phyloP scores from a whole-genome alignment of 2,888 invertebrate genomes.

The Sinodicranocentrus sp. region DNA sequence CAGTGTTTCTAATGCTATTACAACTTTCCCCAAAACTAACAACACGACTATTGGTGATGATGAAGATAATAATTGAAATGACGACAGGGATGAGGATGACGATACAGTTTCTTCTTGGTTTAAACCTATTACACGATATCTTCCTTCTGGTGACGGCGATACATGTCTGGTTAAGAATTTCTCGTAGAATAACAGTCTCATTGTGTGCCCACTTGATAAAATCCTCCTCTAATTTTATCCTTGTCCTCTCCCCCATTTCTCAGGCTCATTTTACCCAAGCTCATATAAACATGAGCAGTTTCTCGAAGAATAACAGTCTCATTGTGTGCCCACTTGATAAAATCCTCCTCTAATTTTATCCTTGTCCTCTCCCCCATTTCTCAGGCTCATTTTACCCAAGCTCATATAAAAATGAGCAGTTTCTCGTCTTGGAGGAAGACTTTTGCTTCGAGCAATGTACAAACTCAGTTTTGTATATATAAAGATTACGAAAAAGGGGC shows the following conservation, averaged over 20 bases:
- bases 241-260: constrained; percentile 41
- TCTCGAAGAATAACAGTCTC: constrained; percentile 39
- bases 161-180: constrained; percentile 37
- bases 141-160: constrained; percentile 10
- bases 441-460: no score
- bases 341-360: constrained; percentile 41
- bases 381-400: constrained; percentile 20
- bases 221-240: constrained; percentile 38
- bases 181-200: constrained; percentile 46
- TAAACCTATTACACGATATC: constrained; percentile 20
- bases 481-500: background rate
- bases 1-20: background rate
- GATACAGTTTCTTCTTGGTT: constrained; percentile 8
- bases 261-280: constrained; percentile 18
- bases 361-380: constrained; percentile 41
- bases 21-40: background rate
- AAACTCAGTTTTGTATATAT: no score
- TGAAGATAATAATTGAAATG: background rate
- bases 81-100: background rate
- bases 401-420: no score
- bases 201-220: constrained; percentile 54
- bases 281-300: no score
- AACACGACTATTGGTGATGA: background rate
- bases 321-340: constrained; percentile 55
- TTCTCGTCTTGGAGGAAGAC: no score